A percentile compares a stretch with the other conserved stretches of the same genome.
phyloP scores from a whole-genome alignment of 1,140 invertebrate genomes.

The Drosophila fuyamai region DNA sequence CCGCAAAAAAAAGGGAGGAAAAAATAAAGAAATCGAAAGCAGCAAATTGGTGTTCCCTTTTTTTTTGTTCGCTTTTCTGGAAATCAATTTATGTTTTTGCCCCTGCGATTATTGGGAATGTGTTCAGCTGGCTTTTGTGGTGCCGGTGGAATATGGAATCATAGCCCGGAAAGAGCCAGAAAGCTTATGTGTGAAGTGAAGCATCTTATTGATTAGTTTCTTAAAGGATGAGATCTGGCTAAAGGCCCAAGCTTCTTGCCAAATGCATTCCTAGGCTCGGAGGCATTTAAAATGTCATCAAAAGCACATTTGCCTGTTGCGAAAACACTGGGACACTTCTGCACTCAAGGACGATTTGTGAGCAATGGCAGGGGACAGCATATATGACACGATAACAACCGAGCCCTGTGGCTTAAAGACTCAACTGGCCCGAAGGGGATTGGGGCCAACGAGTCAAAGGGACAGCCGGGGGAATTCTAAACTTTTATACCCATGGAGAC shows the following conservation, averaged over 20 bases:
- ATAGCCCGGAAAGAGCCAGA: slow-evolving; percentile 15
- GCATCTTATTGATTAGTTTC: slow-evolving; percentile 32
- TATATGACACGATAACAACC: slow-evolving; percentile 50
- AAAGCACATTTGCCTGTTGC: slow-evolving; percentile 66
- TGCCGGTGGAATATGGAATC: slow-evolving; percentile 15
- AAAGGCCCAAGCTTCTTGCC: not conserved
- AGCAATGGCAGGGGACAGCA: not conserved
- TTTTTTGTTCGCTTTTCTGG: slow-evolving; percentile 28
- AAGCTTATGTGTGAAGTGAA: slow-evolving; percentile 6
- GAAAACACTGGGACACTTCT: slow-evolving; percentile 29
- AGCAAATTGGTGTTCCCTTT: slow-evolving; percentile 32
- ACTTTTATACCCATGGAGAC: slow-evolving; percentile 33
- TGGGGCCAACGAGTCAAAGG: not conserved
- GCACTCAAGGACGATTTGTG: slow-evolving; percentile 50
- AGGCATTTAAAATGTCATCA: slow-evolving; percentile 69
- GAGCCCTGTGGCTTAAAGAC: slow-evolving; percentile 58
- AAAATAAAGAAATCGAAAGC: slow-evolving; percentile 26
- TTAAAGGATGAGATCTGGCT: not conserved
- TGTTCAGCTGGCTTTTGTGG: slow-evolving; percentile 24
- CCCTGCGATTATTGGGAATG: slow-evolving; percentile 29
- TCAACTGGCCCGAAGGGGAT: slow-evolving; percentile 30
- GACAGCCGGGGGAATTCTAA: slow-evolving; percentile 18
- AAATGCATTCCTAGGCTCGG: slow-evolving; percentile 26
- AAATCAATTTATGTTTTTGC: slow-evolving; percentile 47
- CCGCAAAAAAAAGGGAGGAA: slow-evolving; percentile 3